Conservation (phyloP, 1,140 invertebrate genomes). For the Laupala kohalensis region DNA sequence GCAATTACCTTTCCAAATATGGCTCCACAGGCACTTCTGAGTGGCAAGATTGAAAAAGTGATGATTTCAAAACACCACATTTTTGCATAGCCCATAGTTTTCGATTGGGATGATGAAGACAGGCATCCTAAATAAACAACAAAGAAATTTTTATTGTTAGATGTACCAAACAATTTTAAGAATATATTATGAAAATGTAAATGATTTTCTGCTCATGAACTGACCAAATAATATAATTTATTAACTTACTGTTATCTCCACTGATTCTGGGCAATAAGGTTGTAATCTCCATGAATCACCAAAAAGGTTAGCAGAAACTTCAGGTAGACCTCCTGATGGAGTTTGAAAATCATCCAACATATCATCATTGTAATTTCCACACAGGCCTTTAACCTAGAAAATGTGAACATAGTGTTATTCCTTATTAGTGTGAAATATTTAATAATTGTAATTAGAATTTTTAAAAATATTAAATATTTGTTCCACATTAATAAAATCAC, state of each 20-base stretch:
- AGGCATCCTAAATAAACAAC: conserved; percentile 41
- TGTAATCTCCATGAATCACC: conserved; percentile 80
- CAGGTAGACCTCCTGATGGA: conserved; percentile 54
- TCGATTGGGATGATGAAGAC: conserved; percentile 54
- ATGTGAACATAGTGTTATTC: too few relatives aligned
- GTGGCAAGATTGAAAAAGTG: conserved; percentile 63
- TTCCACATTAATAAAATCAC: too few relatives aligned
- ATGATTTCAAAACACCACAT: conserved; percentile 59
- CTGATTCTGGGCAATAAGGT: conserved; percentile 48
- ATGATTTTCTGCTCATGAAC: not conserved
- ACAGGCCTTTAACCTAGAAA: conserved; percentile 63
- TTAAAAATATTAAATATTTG: too few relatives aligned
- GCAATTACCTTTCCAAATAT: conserved; percentile 43
- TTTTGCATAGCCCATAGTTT: conserved; percentile 61
- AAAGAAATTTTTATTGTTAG: not conserved
- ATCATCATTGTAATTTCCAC: conserved; percentile 82
- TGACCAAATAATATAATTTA: not conserved
- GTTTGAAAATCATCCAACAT: conserved; percentile 70
- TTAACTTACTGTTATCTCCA: conserved; percentile 2
- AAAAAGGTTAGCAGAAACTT: conserved; percentile 58
- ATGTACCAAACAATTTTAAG: not conserved
- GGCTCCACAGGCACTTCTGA: conserved; percentile 56
- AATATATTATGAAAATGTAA: not conserved
- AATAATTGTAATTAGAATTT: conserved; percentile 1
- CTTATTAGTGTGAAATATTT: conserved; percentile 11